A percentile compares a stretch with the other conserved stretches of the same genome.
Evolutionary conservation across 64 coral and sea anemone species (phyloP).

Genomic region (Trachythela sp.): DNA sequence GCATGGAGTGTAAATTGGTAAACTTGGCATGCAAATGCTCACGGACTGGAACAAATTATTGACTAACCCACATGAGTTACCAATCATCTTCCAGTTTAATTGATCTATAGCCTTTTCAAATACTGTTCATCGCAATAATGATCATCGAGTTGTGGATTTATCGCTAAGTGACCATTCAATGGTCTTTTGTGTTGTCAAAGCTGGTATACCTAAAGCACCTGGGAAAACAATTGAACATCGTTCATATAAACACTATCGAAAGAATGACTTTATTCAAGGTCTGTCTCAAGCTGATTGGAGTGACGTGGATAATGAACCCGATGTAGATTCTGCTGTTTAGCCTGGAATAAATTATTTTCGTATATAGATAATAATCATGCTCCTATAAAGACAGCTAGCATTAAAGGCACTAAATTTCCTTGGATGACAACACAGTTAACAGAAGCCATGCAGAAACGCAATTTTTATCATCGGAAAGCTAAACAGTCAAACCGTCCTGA

Average conservation of each 20-base stretch:
- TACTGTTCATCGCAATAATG: neutral
- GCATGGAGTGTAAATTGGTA: neutral
- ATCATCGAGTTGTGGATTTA: slow-evolving; percentile 21
- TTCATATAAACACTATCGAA: neutral
- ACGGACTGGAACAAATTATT: neutral
- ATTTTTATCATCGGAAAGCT: slow-evolving; percentile 3
- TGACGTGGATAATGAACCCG: neutral
- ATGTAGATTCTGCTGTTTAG: neutral
- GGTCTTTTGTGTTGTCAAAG: neutral
- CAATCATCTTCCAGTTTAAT: neutral
- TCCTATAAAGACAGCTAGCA: neutral
- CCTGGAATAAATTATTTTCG: neutral
- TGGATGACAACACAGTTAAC: slow-evolving; percentile 23
- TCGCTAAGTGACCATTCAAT: neutral
- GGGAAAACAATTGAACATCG: slow-evolving; percentile 36
- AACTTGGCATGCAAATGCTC: neutral
- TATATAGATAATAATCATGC: neutral
- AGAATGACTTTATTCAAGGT: slow-evolving; percentile 2
- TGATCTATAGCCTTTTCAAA: slow-evolving; percentile 23
- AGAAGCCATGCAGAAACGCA: slow-evolving; percentile 21
- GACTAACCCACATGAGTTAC: slow-evolving; percentile 10
- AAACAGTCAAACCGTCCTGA: neutral
- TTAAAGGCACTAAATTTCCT: slow-evolving; percentile 19
- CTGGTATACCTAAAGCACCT: neutral
- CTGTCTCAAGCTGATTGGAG: neutral